phyloP scores from a whole-genome alignment of 92 coral and sea anemone genomes.

The Micromussa lordhowensis region DNA sequence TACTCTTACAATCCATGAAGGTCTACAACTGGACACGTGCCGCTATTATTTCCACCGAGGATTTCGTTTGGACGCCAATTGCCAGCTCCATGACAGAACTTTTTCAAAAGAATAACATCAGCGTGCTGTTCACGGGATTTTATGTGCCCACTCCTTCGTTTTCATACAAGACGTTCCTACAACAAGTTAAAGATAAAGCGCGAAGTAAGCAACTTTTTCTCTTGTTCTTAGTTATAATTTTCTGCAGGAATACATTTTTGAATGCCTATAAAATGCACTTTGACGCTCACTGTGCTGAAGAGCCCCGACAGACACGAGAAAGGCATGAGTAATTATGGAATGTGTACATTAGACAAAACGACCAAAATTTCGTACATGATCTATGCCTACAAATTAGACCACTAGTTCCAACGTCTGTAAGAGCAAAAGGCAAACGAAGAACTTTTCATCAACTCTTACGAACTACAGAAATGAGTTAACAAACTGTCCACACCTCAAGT shows the following conservation, averaged over 20 bases:
- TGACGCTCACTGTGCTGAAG: no score
- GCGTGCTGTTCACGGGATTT: slow-evolving; percentile 69
- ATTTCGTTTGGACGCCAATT: slow-evolving; percentile 77
- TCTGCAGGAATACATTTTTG: slow-evolving; percentile 26
- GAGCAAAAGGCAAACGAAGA: no score
- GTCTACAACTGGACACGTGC: slow-evolving; percentile 71
- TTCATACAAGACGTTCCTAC: slow-evolving; percentile 62
- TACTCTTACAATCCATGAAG: slow-evolving; percentile 52
- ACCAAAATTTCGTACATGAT: no score
- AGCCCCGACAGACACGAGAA: no score
- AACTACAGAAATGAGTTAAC: no score
- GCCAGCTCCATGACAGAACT: slow-evolving; percentile 52
- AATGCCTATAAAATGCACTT: no score
- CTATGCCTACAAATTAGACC: no score
- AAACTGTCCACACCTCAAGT: no score
- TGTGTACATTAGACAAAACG: no score
- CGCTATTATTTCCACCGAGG: slow-evolving; percentile 75
- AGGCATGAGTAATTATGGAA: no score
- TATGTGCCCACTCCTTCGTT: slow-evolving; percentile 60
- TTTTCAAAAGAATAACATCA: slow-evolving; percentile 40
- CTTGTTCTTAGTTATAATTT: background rate
- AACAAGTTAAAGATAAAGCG: slow-evolving; percentile 58
- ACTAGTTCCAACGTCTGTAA: no score
- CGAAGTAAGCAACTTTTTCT: slow-evolving; percentile 68
- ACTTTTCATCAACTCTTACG: no score